Conservation (phyloP, 2,113 vertebrate species). For the Ellobius talpinus region DNA sequence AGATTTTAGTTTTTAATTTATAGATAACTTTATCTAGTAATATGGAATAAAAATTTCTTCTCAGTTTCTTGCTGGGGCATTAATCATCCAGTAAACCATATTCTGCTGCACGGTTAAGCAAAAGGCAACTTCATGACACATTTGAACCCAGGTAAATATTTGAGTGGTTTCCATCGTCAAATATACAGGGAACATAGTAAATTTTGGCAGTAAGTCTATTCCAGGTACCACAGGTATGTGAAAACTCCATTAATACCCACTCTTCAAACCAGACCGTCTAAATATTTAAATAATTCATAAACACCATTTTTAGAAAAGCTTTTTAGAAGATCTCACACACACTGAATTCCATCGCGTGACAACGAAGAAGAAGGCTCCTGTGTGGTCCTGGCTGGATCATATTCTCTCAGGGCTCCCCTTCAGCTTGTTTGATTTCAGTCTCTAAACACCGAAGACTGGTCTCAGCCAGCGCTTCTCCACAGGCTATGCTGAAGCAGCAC, state of each 20-base stretch:
- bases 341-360: not conserved
- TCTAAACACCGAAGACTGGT: not conserved
- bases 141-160: not conserved
- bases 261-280: not conserved
- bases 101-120: not conserved
- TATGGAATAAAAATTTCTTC: constrained; percentile 2
- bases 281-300: constrained; percentile 6
- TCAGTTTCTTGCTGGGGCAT: constrained; percentile 31
- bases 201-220: not conserved
- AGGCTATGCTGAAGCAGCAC: not conserved
- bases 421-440: not conserved
- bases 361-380: not conserved
- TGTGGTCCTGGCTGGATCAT: not conserved
- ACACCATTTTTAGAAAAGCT: not conserved
- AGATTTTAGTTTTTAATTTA: constrained; percentile 26
- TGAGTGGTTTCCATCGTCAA: not conserved
- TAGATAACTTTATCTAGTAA: constrained; percentile 8
- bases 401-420: not conserved
- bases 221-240: not conserved
- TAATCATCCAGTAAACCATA: not conserved
- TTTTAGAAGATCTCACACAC: not conserved
- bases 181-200: not conserved
- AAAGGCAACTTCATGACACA: constrained; percentile 1
- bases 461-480: not conserved
- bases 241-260: not conserved